Evolutionary conservation across 2,797 vertebrate genomes (phyloP).

Genomic region (Coranthus polyacanthus): DNA sequence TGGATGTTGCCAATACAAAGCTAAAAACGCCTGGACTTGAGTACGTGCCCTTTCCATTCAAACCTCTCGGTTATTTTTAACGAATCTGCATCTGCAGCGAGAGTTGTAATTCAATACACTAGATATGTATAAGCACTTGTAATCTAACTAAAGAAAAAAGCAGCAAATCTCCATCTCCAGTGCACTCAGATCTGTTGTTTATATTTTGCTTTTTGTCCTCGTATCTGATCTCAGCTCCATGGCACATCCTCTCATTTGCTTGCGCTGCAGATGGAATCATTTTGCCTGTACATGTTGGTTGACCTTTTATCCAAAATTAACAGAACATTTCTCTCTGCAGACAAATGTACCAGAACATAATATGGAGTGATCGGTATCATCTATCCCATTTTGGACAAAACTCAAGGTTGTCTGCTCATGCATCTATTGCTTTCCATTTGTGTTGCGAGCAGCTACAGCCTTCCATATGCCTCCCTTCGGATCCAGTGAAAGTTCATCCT

Average conservation of each 20-base stretch:
- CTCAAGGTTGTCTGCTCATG: constrained; percentile 67
- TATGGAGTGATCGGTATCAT: constrained; percentile 61
- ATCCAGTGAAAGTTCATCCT: constrained; percentile 59
- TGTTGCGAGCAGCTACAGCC: constrained; percentile 44
- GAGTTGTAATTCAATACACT: constrained; percentile 36
- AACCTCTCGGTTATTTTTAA: constrained; percentile 4
- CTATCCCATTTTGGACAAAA: constrained; percentile 61
- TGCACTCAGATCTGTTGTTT: constrained; percentile 59
- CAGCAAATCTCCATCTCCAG: constrained; percentile 17
- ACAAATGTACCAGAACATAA: constrained; percentile 64
- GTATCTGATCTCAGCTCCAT: constrained; percentile 62
- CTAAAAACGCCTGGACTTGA: not conserved
- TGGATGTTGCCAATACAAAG: constrained; percentile 3
- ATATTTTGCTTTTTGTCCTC: constrained; percentile 47
- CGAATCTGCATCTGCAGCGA: constrained; percentile 27
- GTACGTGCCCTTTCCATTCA: constrained; percentile 2
- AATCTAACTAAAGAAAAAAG: constrained; percentile 10
- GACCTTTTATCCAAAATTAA: constrained; percentile 64
- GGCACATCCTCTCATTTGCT: constrained; percentile 59
- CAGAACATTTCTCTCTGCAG: constrained; percentile 44
- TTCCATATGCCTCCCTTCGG: constrained; percentile 61
- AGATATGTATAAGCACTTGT: not conserved
- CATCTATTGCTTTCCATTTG: constrained; percentile 72
- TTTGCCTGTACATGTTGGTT: constrained; percentile 51
- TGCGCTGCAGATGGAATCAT: constrained; percentile 69